These are phyloP conservation scores for Tauraco hartlaubi DNA, from an alignment of 2,797 vertebrate genomes.

Conservation along the genomic window DNA sequence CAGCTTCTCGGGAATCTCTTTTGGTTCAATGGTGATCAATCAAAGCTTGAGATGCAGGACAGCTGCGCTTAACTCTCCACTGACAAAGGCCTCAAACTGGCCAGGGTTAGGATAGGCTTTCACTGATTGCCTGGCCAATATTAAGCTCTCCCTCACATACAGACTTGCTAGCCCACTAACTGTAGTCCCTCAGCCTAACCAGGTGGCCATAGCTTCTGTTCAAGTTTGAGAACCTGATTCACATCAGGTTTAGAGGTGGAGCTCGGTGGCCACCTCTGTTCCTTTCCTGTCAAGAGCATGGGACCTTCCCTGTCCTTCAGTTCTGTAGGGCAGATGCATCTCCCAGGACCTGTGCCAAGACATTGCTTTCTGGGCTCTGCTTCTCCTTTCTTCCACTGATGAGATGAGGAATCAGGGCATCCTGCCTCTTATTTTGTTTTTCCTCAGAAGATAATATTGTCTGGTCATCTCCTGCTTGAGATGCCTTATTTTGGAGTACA, in stretches of 20 bases:
- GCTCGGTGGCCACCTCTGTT: not conserved
- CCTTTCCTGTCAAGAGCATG: not conserved
- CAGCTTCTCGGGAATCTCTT: not conserved
- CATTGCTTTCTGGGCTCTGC: not conserved
- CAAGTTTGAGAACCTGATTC: not conserved
- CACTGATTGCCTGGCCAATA: not conserved
- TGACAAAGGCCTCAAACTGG: not conserved
- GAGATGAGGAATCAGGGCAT: not conserved
- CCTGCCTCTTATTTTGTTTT: not conserved
- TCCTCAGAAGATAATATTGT: not conserved
- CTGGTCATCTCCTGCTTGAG: not conserved
- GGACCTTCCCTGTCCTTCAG: not conserved
- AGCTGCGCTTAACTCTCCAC: not conserved
- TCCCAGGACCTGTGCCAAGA: not conserved
- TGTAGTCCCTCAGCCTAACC: not conserved
- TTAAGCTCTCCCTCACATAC: not conserved
- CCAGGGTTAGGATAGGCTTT: not conserved
- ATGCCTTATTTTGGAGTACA: not conserved
- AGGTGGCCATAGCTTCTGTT: not conserved
- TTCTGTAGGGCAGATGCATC: not conserved
- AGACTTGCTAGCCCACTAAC: not conserved
- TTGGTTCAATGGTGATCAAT: not conserved
- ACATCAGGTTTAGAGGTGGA: not conserved
- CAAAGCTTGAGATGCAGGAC: not conserved
- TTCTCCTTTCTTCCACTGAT: not conserved